phyloP scores from a whole-genome alignment of 2,113 vertebrate species.

The Aleadryas rufinucha region DNA sequence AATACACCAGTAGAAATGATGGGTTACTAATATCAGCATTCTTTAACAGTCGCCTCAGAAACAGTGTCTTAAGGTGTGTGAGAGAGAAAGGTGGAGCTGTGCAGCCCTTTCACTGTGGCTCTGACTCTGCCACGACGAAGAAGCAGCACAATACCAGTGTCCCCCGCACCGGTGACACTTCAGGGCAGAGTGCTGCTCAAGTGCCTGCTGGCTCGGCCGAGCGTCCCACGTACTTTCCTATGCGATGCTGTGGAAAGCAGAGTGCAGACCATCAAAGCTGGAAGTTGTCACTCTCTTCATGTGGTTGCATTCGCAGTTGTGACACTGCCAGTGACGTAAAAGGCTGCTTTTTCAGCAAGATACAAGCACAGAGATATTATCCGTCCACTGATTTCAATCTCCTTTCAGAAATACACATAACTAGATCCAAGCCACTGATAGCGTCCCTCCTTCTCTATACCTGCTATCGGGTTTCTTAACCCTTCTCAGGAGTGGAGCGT shows the following conservation, averaged over 20 bases:
- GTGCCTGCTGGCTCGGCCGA: neutral
- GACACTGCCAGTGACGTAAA: conserved; percentile 45
- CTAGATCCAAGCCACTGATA: neutral
- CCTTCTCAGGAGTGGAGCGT: neutral
- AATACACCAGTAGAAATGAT: neutral
- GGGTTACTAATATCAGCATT: neutral
- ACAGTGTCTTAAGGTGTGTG: rapidly evolving
- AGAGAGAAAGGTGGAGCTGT: rapidly evolving
- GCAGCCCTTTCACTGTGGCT: neutral
- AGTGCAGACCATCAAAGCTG: neutral
- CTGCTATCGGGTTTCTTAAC: neutral
- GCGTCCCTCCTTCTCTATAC: neutral
- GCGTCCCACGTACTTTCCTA: conserved; percentile 16
- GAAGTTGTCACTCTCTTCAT: neutral
- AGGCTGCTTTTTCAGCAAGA: conserved; percentile 9
- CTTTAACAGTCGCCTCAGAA: neutral
- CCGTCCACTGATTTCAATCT: conserved; percentile 44
- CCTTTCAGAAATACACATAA: neutral
- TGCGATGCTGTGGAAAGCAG: neutral
- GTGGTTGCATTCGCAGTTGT: neutral
- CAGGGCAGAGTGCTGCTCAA: neutral
- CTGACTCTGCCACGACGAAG: neutral
- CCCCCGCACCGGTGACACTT: neutral
- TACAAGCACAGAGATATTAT: conserved; percentile 1
- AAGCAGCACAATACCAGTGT: neutral